A percentile compares a stretch with the other conserved stretches of the same genome.
Conservation (phyloP, 2,113 vertebrate genomes). For the Terrapene triunguis region DNA sequence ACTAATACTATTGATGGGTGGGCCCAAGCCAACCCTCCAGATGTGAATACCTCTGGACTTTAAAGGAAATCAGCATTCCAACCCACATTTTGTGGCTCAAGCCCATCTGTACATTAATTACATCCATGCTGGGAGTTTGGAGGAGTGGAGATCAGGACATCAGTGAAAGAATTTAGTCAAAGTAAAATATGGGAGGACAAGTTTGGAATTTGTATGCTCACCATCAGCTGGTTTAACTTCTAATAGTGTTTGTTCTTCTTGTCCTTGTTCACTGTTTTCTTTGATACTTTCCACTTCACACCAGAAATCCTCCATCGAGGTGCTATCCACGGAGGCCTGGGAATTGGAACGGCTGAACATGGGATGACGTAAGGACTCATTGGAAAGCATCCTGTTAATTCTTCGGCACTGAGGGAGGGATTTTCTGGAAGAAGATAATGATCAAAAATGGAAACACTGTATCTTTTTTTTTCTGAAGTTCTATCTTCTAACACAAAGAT, state of each 20-base stretch:
- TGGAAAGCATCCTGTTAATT: slow-evolving; percentile 88
- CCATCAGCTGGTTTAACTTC: slow-evolving; percentile 86
- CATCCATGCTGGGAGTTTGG: accelerated
- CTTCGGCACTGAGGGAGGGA: slow-evolving; percentile 78
- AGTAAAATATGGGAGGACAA: neutral
- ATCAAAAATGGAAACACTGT: neutral
- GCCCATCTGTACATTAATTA: neutral
- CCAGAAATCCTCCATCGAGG: slow-evolving; percentile 91
- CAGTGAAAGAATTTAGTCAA: neutral
- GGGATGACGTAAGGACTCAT: slow-evolving; percentile 75
- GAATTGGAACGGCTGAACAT: slow-evolving; percentile 83
- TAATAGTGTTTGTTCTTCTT: slow-evolving; percentile 75
- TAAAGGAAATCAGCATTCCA: neutral
- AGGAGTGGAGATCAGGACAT: neutral
- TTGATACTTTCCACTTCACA: slow-evolving; percentile 87
- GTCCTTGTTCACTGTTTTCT: slow-evolving; percentile 75
- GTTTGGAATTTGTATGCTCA: slow-evolving; percentile 43
- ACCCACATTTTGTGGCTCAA: neutral
- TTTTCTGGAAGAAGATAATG: slow-evolving; percentile 77
- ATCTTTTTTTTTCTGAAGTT: neutral
- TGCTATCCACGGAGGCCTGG: slow-evolving; percentile 82
- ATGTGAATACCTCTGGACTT: neutral
- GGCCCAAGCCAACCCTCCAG: neutral
- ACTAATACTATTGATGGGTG: neutral
- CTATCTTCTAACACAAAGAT: neutral